phyloP scores from a whole-genome alignment of 1,140 invertebrate genomes.

The Archivesica marissinica region DNA sequence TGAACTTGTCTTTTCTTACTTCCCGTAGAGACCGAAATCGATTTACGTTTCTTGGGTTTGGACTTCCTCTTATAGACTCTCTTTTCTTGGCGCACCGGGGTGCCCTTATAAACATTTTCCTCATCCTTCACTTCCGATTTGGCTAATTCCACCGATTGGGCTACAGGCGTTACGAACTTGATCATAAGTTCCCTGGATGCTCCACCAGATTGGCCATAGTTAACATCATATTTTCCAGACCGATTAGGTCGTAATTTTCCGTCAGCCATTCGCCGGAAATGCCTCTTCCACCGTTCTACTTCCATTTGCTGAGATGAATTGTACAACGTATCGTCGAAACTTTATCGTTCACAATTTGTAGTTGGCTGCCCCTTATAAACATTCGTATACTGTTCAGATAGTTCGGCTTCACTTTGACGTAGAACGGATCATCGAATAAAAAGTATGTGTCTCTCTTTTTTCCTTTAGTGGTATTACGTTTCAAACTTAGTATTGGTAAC shows the following conservation, averaged over 20 bases:
- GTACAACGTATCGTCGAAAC: background rate
- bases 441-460: no score
- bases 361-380: conserved; percentile 18
- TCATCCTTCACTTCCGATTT: background rate
- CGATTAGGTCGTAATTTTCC: no score
- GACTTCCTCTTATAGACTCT: conserved; percentile 8
- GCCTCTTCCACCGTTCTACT: conserved; percentile 14
- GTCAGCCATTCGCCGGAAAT: conserved; percentile 17
- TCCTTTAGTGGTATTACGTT: background rate
- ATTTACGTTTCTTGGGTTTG: no score
- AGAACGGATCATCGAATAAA: no score
- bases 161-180: conserved; percentile 24
- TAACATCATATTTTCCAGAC: conserved; percentile 4
- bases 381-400: background rate
- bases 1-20: no score
- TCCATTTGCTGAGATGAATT: no score
- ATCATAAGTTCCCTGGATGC: background rate
- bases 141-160: conserved; percentile 27
- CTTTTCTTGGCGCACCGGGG: background rate
- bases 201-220: background rate
- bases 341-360: background rate
- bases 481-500: background rate
- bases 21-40: no score
- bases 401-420: no score
- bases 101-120: background rate